A percentile compares a stretch with the other conserved stretches of the same genome.
Evolutionary conservation across 2,113 vertebrate genomes (phyloP).

Genomic region (Cebus imitator): DNA sequence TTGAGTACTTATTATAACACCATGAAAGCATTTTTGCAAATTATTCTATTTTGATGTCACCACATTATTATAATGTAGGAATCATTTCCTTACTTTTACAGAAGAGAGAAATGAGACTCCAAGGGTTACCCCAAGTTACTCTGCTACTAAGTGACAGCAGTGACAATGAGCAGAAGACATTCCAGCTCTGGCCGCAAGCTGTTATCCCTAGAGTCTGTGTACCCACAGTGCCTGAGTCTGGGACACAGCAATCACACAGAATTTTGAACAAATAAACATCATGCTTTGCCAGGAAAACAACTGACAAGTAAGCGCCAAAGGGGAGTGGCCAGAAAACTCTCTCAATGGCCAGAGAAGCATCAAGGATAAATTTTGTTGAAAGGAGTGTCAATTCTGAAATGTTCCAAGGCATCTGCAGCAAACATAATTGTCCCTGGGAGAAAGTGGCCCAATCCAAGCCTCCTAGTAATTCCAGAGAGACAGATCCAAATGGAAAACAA

Average conservation of each 20-base stretch:
- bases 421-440: neutral
- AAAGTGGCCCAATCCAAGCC: neutral
- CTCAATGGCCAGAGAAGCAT: neutral
- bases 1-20: neutral
- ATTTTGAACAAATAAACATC: neutral
- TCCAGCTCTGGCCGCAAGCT: neutral
- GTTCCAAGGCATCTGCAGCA: neutral
- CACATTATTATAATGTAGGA: neutral
- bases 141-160: neutral
- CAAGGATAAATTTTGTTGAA: neutral
- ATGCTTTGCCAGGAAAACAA: neutral
- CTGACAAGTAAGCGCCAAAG: neutral
- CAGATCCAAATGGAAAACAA: neutral
- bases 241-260: neutral
- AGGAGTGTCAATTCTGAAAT: neutral
- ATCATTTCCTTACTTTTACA: neutral
- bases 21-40: neutral
- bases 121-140: neutral
- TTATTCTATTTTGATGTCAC: neutral
- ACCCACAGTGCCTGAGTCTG: fast-evolving
- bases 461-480: neutral
- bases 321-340: neutral
- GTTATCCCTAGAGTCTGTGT: fast-evolving
- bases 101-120: neutral
- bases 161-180: neutral